Conservation (phyloP, 2,113 vertebrate genomes). For the Gorilla gorilla region DNA sequence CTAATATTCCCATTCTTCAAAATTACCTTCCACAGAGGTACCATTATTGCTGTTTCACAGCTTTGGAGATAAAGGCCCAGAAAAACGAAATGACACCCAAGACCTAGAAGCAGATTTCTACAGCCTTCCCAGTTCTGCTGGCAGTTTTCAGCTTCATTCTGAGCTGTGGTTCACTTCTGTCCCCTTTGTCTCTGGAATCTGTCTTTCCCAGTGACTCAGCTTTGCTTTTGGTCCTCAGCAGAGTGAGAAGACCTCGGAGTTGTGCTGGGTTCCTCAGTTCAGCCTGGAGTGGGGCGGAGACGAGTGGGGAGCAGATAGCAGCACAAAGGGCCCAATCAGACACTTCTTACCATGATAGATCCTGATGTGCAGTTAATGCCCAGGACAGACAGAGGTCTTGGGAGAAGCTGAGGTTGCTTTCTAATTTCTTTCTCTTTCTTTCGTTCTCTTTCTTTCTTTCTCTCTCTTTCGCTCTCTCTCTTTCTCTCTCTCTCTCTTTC, state of each 20-base stretch:
- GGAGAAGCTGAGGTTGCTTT: conserved; percentile 65
- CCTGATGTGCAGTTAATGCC: too few species aligned
- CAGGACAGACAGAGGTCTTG: conserved; percentile 60
- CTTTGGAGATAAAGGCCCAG: neutral
- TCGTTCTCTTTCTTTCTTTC: too few species aligned
- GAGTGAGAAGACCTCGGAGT: neutral
- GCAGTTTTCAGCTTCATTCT: neutral
- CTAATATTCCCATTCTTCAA: neutral
- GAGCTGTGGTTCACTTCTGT: neutral
- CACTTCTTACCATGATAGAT: neutral
- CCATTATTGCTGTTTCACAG: neutral
- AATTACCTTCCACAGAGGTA: neutral
- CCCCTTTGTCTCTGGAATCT: neutral
- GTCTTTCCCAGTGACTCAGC: neutral
- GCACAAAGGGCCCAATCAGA: neutral
- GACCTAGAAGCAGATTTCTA: neutral
- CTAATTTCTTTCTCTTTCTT: conserved; percentile 40
- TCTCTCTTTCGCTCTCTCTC: too few species aligned
- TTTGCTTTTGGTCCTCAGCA: neutral
- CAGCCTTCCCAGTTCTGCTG: neutral
- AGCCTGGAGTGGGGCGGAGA: neutral
- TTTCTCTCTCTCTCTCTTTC: too few species aligned
- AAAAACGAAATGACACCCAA: neutral
- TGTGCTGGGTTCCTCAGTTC: neutral
- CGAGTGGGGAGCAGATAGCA: neutral